Evolutionary conservation across 92 coral and sea anemone genomes (phyloP), one percentile per base, ranked within the genome.

Genomic region (Isaurus tuberculatus): DNA sequence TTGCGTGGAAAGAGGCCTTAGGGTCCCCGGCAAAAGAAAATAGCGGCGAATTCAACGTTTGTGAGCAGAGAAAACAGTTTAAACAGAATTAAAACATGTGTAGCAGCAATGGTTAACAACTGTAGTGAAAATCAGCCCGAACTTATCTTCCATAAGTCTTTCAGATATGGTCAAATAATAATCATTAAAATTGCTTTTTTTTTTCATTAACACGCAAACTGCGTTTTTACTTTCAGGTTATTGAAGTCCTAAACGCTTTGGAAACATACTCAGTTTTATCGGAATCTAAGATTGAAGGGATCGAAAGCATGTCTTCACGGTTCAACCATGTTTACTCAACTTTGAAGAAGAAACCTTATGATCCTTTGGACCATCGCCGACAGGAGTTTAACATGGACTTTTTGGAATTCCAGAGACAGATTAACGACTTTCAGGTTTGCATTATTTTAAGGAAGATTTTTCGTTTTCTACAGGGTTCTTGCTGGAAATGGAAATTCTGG

Each of bases 261-360:
- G 98, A 93, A 84, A 93, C 94, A 44, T 93, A 84, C 87, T 93
- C 98, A 1, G 95, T 91, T 36, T 79, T 93, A 37, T 89, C 98
- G 5, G 94, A 91, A 83, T 91, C 94, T 69, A 93, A 91, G 89
- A 93, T 93, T 82, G 98, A 93, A 81, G 98, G 98, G 26, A 93
- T 93, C 44, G 98, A 93, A 68, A 40, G 80, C 11, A 89, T 93
- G 72, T 88, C 98, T 30, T 85, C 89, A 27, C 87, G 94, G 83
- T 93, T 93, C 72, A 92, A 89, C 46, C 94, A 91, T 51, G 87
- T 91, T 58, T 93, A 93, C 72, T 86, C 94, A 2, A 84, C 98
- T 0, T 75, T 93, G 19, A 84, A 89, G 83, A 93, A 93, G 79
- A 93, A 93, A 67, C 98, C 98, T 6, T 93, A 93, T 70, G 98